Base-by-base conservation (phyloP, 2,888 invertebrate genomes). In the Diaprepes abbreviatus region DNA sequence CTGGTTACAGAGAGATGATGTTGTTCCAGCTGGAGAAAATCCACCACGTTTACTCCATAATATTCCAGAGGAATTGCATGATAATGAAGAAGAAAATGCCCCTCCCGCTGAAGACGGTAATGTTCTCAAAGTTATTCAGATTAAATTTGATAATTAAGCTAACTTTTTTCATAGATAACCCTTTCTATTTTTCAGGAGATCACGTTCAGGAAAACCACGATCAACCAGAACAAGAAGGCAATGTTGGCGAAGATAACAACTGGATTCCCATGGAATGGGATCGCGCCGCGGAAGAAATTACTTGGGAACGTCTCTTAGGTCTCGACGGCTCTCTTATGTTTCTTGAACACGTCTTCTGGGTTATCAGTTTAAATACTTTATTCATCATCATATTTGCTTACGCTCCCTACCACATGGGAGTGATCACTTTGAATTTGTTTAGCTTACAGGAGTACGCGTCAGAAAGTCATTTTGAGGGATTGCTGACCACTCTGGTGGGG, bases 211-310 rank as follows among this genome's bases (percentile, higher is more conserved):
- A 79, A 71, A 73, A 76, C 35, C 74, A 65, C 66, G 78, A 76
- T 33, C 80, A 77, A 17, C 80, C 72, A 17, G 80, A 80, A 55
- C 88, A 86, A 78, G 87, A 90, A 76, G 85, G 88, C 21, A 82
- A 89, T 74, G 90, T 87, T 31, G 90, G 90, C 3, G 92, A 93
- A 79, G 93, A 93, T 78, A 93, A 91, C 70, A 97, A 97, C 80
- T 98, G 98, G 97, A 98, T 98, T 84, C 97, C 97, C 0, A 96
- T 98, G 89, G 98, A 98, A 81, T 98, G 97, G 97, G 98, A 98
- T 81, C 88, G 97, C 73, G 97, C 97, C 0, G 96, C 95, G 9
- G 99, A 98, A 81, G 99, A 99, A 83, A 86, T 99, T 21, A 99
- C 98, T 0, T 99, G 99, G 99, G 98, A 99, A 82, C 89, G 97